A percentile compares a stretch with the other conserved stretches of the same genome.
Conservation (phyloP, 2,113 vertebrate species). For the Hemibagrus wyckioides region DNA sequence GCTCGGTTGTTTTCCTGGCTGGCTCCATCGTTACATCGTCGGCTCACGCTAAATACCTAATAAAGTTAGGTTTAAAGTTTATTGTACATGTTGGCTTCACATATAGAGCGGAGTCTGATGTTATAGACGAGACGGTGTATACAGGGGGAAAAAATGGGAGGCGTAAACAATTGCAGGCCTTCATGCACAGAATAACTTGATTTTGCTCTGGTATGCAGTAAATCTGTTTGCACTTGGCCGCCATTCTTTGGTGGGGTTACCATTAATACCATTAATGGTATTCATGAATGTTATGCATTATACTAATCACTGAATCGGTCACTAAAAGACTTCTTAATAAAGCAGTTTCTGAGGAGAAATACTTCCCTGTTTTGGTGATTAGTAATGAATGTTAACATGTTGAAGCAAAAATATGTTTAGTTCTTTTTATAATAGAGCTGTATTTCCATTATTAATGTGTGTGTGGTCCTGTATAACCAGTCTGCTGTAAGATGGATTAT, state of each 20-base stretch:
- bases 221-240: background rate
- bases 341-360: background rate
- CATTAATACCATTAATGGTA: background rate
- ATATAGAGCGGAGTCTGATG: background rate
- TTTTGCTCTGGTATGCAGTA: background rate
- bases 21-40: background rate
- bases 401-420: background rate
- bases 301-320: background rate
- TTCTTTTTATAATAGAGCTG: background rate
- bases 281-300: background rate
- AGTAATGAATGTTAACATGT: background rate
- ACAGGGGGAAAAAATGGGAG: background rate
- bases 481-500: background rate
- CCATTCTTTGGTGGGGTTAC: background rate
- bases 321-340: background rate
- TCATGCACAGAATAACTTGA: background rate
- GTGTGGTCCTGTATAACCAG: background rate
- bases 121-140: background rate
- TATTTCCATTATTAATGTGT: background rate
- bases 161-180: background rate
- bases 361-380: background rate
- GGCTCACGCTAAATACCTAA: background rate
- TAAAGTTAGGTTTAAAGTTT: background rate
- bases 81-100: background rate
- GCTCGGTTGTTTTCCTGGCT: background rate